Conservation (phyloP, 1,140 invertebrate species). For the Harpegnathos saltator region DNA sequence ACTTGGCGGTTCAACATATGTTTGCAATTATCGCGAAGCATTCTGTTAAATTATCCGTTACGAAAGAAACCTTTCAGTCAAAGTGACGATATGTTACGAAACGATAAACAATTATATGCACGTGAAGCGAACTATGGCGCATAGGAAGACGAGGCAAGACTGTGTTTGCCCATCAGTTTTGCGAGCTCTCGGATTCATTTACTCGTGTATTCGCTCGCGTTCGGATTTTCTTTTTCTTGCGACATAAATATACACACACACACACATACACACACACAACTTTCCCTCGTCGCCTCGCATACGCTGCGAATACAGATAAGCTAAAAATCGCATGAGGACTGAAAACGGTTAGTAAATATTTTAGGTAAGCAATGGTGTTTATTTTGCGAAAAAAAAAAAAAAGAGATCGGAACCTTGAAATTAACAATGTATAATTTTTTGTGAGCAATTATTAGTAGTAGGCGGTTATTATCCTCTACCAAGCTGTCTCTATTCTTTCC, state of each 20-base stretch:
- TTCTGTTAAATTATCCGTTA: not conserved
- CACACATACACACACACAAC: not conserved
- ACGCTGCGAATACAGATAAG: conserved; percentile 33
- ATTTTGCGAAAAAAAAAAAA: conserved; percentile 82
- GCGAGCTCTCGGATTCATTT: not conserved
- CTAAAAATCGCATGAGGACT: conserved; percentile 59
- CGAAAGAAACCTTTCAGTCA: not conserved
- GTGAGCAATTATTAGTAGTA: conserved; percentile 72
- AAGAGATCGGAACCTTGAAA: conserved; percentile 73
- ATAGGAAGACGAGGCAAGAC: conserved; percentile 11
- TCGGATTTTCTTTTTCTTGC: not conserved
- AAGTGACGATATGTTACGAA: conserved; percentile 34
- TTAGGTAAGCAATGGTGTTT: conserved; percentile 83
- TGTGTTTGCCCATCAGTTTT: not conserved
- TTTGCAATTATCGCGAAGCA: not conserved
- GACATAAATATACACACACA: conserved; percentile 13
- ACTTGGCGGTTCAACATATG: no score
- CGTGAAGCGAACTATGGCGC: not conserved
- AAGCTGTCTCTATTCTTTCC: conserved; percentile 75
- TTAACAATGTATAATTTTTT: conserved; percentile 80
- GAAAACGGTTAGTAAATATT: conserved; percentile 82
- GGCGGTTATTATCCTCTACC: conserved; percentile 72
- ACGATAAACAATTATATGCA: conserved; percentile 22
- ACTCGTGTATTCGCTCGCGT: not conserved
- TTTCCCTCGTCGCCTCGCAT: conserved; percentile 16